Percentiles rank a stretch among this genome's conserved stretches.
Conservation (phyloP, 2,113 vertebrate genomes). For the Serinus canaria region DNA sequence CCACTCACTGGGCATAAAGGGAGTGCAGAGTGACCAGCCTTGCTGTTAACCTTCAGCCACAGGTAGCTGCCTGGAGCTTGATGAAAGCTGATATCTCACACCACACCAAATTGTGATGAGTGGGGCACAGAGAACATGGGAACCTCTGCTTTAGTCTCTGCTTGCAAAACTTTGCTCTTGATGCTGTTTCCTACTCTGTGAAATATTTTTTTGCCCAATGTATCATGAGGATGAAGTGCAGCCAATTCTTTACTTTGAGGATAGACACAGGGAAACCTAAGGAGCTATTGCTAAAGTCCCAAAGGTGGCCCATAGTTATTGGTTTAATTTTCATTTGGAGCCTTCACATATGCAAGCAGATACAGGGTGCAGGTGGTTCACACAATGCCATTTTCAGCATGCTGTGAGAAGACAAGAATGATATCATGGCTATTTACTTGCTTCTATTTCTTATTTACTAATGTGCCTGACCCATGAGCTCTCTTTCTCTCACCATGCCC, state of each 20-base stretch:
- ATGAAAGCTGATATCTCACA: neutral
- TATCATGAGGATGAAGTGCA: neutral
- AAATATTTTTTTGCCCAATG: fast-evolving
- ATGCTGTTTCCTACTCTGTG: neutral
- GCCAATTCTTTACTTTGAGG: neutral
- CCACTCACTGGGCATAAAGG: neutral
- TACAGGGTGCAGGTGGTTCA: neutral
- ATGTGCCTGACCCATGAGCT: neutral
- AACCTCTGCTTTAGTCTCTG: neutral
- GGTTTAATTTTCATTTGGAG: neutral
- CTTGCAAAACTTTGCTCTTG: neutral
- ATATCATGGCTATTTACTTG: neutral
- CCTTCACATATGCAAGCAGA: neutral
- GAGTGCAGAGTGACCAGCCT: neutral
- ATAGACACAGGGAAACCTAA: neutral
- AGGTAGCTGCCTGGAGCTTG: neutral
- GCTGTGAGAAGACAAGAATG: neutral
- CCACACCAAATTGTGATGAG: neutral
- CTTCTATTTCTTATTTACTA: neutral
- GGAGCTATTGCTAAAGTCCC: neutral
- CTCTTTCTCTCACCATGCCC: neutral
- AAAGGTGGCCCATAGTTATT: neutral
- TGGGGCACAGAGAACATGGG: neutral
- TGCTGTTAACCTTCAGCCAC: neutral
- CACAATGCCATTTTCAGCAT: neutral